Percentiles rank a stretch among this genome's conserved stretches.
phyloP scores from a whole-genome alignment of 2,888 invertebrate genomes.

The Macrosiphum euphorbiae region DNA sequence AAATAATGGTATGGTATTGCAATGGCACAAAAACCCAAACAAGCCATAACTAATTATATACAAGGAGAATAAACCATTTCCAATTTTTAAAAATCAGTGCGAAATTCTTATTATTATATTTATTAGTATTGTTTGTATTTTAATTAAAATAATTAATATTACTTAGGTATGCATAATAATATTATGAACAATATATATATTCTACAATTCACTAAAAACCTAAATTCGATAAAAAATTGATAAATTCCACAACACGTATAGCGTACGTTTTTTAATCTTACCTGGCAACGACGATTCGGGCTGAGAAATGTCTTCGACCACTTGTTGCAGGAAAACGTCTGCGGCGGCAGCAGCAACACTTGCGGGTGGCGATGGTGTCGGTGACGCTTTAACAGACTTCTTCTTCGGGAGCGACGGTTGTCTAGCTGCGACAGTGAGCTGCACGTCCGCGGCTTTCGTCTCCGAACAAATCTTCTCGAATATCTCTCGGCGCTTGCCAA shows the following conservation, averaged over 20 bases:
- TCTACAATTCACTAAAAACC: too few relatives aligned
- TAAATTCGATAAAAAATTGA: too few relatives aligned
- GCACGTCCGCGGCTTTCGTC: slow-evolving; percentile 38
- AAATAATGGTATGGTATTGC: not conserved
- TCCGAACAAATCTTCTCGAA: slow-evolving; percentile 76
- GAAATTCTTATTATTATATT: not conserved
- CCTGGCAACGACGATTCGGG: not conserved
- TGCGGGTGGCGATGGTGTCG: not conserved
- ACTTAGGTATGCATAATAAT: not conserved
- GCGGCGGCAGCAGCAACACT: not conserved
- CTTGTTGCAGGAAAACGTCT: not conserved
- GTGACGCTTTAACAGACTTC: not conserved
- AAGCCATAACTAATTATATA: not conserved
- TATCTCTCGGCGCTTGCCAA: slow-evolving; percentile 84
- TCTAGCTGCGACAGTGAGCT: slow-evolving; percentile 26
- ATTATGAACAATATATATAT: too few relatives aligned
- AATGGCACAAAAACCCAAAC: not conserved
- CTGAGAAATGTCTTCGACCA: not conserved
- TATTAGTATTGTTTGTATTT: not conserved
- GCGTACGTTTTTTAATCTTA: not conserved
- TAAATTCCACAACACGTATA: not conserved
- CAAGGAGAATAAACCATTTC: not conserved
- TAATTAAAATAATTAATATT: not conserved
- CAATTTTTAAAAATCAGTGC: not conserved
- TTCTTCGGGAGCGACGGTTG: slow-evolving; percentile 41